These are phyloP conservation scores for Macropus fuliginosus DNA, from an alignment of 2,797 vertebrate genomes.

Conservation along the genomic window DNA sequence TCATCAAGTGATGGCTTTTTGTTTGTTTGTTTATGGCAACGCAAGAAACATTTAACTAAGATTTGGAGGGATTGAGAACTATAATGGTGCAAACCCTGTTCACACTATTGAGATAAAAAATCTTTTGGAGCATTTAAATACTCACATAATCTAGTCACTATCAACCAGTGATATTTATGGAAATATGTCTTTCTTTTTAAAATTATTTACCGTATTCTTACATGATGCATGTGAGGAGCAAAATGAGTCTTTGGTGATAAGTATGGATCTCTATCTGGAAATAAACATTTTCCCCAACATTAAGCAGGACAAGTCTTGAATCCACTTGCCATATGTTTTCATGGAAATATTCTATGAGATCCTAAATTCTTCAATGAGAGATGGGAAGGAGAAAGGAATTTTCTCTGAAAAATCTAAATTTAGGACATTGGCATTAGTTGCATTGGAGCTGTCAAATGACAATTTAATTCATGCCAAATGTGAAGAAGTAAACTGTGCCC, in stretches of 20 bases:
- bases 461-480: slow-evolving; percentile 1
- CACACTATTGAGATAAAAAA: not conserved
- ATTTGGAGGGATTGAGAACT: not conserved
- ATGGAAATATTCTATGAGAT: not conserved
- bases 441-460: not conserved
- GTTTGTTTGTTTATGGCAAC: not conserved
- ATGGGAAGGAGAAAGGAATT: not conserved
- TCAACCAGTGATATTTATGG: not conserved
- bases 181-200: not conserved
- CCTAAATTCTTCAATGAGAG: not conserved
- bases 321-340: not conserved
- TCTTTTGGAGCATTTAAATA: not conserved
- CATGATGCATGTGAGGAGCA: not conserved
- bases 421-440: not conserved
- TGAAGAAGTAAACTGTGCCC: not conserved
- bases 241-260: not conserved
- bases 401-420: not conserved
- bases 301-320: not conserved
- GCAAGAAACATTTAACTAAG: not conserved
- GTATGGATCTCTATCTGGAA: not conserved
- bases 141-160: not conserved
- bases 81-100: not conserved
- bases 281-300: not conserved
- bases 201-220: not conserved
- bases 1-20: not conserved